phyloP scores from a whole-genome alignment of 2,113 vertebrate species.

The Drymodes brunneopygia region DNA sequence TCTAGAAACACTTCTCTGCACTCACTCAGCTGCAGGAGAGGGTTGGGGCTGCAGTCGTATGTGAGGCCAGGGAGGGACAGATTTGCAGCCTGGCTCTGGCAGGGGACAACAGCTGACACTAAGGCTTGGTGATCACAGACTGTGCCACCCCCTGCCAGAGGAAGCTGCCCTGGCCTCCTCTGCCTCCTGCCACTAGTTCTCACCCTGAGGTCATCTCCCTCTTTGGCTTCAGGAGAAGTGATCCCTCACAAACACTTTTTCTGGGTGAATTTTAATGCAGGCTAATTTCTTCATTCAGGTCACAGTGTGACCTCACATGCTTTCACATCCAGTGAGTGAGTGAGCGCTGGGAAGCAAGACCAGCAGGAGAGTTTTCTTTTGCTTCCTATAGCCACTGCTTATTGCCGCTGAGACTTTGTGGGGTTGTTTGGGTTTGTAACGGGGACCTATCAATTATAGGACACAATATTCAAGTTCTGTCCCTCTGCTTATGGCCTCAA shows the following conservation, averaged over 20 bases:
- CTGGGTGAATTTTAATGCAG: neutral
- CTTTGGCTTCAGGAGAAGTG: neutral
- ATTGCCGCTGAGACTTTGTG: neutral
- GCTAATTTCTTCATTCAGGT: neutral
- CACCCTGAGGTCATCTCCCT: neutral
- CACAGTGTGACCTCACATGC: neutral
- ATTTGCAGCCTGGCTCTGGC: neutral
- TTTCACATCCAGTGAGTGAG: neutral
- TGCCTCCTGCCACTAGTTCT: neutral
- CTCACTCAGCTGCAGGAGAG: neutral
- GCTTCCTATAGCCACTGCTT: neutral
- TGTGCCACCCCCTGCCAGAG: neutral
- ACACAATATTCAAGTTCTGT: neutral
- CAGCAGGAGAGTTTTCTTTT: neutral
- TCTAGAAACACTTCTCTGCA: neutral
- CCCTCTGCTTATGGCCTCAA: neutral
- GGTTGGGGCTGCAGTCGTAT: neutral
- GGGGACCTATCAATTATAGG: neutral
- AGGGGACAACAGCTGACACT: neutral
- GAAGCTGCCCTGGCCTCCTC: neutral
- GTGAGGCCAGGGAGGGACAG: neutral
- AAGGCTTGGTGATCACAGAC: neutral
- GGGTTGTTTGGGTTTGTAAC: neutral
- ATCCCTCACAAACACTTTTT: neutral
- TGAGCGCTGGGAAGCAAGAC: neutral